Base-by-base conservation (phyloP, 2,113 vertebrate genomes). In the Cyprinodon tularosa region DNA sequence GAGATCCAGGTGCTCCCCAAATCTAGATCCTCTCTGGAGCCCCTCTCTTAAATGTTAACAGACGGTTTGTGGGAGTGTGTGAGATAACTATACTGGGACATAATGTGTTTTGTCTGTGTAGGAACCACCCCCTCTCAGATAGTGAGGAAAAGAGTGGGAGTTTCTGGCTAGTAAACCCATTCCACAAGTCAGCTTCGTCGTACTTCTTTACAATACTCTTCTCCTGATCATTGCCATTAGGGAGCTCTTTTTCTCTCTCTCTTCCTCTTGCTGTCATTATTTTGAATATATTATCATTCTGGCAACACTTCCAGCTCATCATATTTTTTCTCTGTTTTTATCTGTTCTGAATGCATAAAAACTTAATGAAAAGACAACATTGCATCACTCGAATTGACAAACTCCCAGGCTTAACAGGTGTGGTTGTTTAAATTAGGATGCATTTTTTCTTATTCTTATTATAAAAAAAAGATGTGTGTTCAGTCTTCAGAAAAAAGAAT, bases 51-150 rank as follows among this genome's bases (percentile, higher is more conserved):
- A 61, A 42, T 84, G 78, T 45, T 83, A 79, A 88, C 92, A 93
- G 89, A 91, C 90, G 90, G 89, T 85, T 88, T 81, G 90, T 90
- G 86, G 90, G 91, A 89, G 92, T 88, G 91, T 72, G 92, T 72
- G 47, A 88, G 77, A 90, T 84, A 89, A 86, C 88, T 88, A 88
- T 87, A 87, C 83, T 71, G 73, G 76, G 89, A 85, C 82, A 76
- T 71, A 36, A n/a, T 71, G 84, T 66, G 66, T 87, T 74, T 80
- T 84, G 82, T 77, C 76, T 81, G 67, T 75, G 82, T 44, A 75
- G 78, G 59, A 85, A 57, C 38, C 9, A 42, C 78, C 65, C 47
- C 72, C 68, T 48, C 62, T 29, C 38, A 45, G 53, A 72, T 63
- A 50, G 62, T 76, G 72, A 82, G 72, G 82, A 65, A 84, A 75